Percentiles rank a stretch among this genome's conserved stretches.
phyloP scores from a whole-genome alignment of 2,888 invertebrate species.

The Coenonympha glycerion region DNA sequence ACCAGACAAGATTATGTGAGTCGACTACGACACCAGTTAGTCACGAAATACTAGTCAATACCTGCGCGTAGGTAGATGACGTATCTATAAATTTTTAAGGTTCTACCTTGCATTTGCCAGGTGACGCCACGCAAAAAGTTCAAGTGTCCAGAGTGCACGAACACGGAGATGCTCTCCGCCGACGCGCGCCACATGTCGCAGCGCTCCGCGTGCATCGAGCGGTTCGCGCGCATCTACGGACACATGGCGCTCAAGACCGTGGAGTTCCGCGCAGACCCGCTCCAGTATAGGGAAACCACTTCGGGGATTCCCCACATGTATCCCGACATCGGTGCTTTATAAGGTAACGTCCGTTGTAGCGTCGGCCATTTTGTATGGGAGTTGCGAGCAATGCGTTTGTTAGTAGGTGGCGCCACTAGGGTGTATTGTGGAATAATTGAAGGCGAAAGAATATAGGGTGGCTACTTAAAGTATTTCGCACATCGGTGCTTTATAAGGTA shows the following conservation, averaged over 20 bases:
- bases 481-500: constrained; percentile 85
- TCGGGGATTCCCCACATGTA: constrained; percentile 88
- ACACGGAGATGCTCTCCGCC: constrained; percentile 94
- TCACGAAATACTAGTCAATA: constrained; percentile 88
- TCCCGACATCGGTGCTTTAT: constrained; percentile 90
- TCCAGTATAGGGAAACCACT: constrained; percentile 90
- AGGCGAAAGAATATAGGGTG: too few species aligned
- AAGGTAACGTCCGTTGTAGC: background rate
- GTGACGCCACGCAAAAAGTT: constrained; percentile 97
- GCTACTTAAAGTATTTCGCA: too few species aligned
- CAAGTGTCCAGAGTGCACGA: constrained; percentile 95
- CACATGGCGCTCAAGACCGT: constrained; percentile 91
- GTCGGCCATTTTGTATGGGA: too few species aligned
- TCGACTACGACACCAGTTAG: too few species aligned
- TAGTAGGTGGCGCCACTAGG: too few species aligned
- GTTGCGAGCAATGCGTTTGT: too few species aligned
- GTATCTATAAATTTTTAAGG: too few species aligned
- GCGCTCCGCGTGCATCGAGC: constrained; percentile 91
- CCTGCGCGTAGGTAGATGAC: constrained; percentile 93
- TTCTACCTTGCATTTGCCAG: constrained; percentile 54
- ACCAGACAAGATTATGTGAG: too few species aligned
- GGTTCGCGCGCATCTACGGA: constrained; percentile 86
- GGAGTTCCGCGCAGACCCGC: constrained; percentile 96
- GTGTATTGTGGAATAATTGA: too few species aligned
- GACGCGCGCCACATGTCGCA: constrained; percentile 95